Base-by-base conservation (phyloP, 2,888 invertebrate genomes). In the Eilema sororculum region DNA sequence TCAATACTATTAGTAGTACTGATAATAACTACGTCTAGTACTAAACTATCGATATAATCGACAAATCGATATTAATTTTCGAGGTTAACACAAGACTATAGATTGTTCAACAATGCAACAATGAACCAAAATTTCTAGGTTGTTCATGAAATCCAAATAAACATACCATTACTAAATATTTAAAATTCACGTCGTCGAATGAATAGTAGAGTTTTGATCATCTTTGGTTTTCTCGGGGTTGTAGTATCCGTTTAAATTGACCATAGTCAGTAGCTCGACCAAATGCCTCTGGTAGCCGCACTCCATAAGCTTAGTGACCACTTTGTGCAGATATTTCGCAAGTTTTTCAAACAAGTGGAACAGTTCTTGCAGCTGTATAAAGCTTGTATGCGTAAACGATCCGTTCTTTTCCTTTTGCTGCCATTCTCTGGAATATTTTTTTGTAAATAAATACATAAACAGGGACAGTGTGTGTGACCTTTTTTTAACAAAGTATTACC, bases 221-320 rank as follows among this genome's bases (percentile, higher is more conserved):
- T 90, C 90, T 73, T 88, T 92, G 0, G 89, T 82, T n/a, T 81
- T 90, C 0, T 93, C 90, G 0, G 89, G 87, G 37, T 94, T 90
- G 72, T 96, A 96, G 84, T 96, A 96, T 58, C 95, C 94, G 84
- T 97, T 97, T 70, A 97, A 92, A 82, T 97, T 97, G 67, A 97
- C 93, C 91, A 97, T 96, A 71, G 97, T 96, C 3, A 97, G 88
- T 64, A 97, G 91, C 77, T 97, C 97, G 33, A 95, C 95, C 56
- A 97, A 87, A 87, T 97, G 96, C 0, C 97, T 95, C 81, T 97
- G 97, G 84, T 97, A 97, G 0, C 97, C 97, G 76, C 96, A 96
- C 74, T 96, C 96, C 79, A 96, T 96, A 4, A 97, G 93, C 81
- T 96, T 96, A 1, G 95, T 95, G 10, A 96, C 88, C 2, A 96